Evolutionary conservation across 1,140 invertebrate genomes (phyloP).

Genomic region (Drosophila kohkoa): DNA sequence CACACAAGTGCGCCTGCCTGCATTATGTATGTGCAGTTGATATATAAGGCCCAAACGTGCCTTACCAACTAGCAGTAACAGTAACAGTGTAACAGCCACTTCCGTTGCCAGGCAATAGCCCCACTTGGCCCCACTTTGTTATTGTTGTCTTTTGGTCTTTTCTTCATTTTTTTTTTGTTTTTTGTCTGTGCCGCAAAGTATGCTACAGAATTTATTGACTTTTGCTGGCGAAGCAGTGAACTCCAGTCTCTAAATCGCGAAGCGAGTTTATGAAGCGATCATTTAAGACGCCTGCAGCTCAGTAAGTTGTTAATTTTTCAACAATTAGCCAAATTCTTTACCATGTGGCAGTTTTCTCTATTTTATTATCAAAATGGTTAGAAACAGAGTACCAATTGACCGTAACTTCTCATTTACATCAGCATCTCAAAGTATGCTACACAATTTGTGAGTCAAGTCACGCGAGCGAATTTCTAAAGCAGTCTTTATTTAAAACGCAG

Average conservation of each 20-base stretch:
- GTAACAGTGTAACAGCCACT: slow-evolving; percentile 58
- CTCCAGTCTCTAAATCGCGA: not conserved
- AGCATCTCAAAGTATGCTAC: slow-evolving; percentile 67
- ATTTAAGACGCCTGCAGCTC: not conserved
- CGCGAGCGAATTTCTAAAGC: not conserved
- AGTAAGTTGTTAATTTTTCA: not conserved
- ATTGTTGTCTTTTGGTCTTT: slow-evolving; percentile 7
- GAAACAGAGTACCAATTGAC: too few relatives aligned
- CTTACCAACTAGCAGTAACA: slow-evolving; percentile 42
- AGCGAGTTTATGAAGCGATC: not conserved
- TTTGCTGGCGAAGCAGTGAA: slow-evolving; percentile 42
- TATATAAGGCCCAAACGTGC: slow-evolving; percentile 63
- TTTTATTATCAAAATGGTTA: too few relatives aligned
- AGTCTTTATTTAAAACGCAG: not conserved
- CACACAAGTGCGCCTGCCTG: slow-evolving; percentile 12
- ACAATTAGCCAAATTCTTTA: too few relatives aligned
- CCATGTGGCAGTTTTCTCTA: too few relatives aligned
- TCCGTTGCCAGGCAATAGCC: slow-evolving; percentile 54
- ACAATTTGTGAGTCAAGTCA: slow-evolving; percentile 52
- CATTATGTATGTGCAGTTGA: slow-evolving; percentile 33
- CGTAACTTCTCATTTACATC: not conserved
- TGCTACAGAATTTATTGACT: slow-evolving; percentile 72
- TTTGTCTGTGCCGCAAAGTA: slow-evolving; percentile 57
- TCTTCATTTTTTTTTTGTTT: not conserved
- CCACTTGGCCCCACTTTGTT: slow-evolving; percentile 15